Evolutionary conservation across 2,888 invertebrate genomes (phyloP).

Genomic region (Epinotia brunnichana): DNA sequence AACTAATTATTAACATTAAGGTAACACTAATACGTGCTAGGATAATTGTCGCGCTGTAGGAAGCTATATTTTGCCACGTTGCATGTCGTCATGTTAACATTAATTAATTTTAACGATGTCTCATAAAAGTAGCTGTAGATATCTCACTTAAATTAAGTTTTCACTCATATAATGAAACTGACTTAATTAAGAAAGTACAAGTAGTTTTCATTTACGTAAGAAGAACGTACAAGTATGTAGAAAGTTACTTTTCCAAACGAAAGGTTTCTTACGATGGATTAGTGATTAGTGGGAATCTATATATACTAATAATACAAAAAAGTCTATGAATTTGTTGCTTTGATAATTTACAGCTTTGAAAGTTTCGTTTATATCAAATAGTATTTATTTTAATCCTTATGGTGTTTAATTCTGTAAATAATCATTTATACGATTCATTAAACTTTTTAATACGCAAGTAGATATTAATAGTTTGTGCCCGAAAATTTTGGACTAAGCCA

Average conservation of each 20-base stretch:
- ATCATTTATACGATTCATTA: too few species aligned
- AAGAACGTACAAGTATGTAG: neutral
- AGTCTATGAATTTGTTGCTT: too few species aligned
- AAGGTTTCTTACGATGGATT: neutral
- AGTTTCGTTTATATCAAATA: too few species aligned
- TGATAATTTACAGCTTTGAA: too few species aligned
- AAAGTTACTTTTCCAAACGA: neutral
- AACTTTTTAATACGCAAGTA: too few species aligned
- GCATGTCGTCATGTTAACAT: neutral
- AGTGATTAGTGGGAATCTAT: too few species aligned
- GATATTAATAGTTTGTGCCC: too few species aligned
- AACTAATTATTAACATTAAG: neutral
- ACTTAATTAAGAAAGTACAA: neutral
- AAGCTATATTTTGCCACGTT: neutral
- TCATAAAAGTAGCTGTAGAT: neutral
- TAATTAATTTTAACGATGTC: conserved; percentile 19
- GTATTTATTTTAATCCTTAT: too few species aligned
- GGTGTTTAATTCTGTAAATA: too few species aligned
- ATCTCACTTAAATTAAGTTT: conserved; percentile 3
- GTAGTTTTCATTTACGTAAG: neutral
- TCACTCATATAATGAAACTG: conserved; percentile 8
- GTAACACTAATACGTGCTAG: neutral
- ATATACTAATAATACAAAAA: too few species aligned
- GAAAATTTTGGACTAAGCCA: too few species aligned
- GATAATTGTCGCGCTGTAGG: neutral